A percentile compares a stretch with the other conserved stretches of the same genome.
phyloP scores from a whole-genome alignment of 2,888 invertebrate genomes.

The Pollenia labialis region DNA sequence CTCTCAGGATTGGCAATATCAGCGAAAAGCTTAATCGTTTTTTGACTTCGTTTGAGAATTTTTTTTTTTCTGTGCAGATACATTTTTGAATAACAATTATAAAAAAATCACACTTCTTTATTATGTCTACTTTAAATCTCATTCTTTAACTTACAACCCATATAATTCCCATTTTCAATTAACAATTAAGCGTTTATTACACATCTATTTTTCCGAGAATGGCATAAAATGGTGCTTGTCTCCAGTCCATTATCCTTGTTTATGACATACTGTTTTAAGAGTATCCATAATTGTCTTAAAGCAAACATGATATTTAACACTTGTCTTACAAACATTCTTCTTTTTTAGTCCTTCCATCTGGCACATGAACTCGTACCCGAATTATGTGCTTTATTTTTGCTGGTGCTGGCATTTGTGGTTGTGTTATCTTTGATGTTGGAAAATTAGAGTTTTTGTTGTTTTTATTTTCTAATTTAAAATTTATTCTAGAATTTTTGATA shows the following conservation, averaged over 20 bases:
- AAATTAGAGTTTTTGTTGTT: slow-evolving; percentile 25
- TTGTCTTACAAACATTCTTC: background rate
- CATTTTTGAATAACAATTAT: no score
- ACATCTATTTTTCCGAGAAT: background rate
- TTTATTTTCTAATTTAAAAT: slow-evolving; percentile 2
- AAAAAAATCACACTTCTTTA: no score
- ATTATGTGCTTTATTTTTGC: background rate
- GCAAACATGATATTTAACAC: slow-evolving; percentile 1
- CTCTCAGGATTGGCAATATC: no score
- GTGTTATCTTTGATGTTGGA: slow-evolving; percentile 31
- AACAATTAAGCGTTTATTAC: background rate
- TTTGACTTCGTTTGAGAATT: no score
- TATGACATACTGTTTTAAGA: slow-evolving; percentile 9
- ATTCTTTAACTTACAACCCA: no score
- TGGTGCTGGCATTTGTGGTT: slow-evolving; percentile 28
- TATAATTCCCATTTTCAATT: no score
- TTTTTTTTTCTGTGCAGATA: no score
- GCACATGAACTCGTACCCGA: background rate
- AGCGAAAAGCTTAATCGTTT: no score
- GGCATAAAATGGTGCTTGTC: background rate
- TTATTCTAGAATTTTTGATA: slow-evolving; percentile 10
- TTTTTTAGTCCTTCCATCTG: slow-evolving; percentile 9
- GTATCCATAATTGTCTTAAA: slow-evolving; percentile 8
- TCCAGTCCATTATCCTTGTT: slow-evolving; percentile 1
- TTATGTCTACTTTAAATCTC: no score